These are phyloP conservation scores for Watsonalla cultraria DNA, from an alignment of 2,888 invertebrate species.

Conservation along the genomic window DNA sequence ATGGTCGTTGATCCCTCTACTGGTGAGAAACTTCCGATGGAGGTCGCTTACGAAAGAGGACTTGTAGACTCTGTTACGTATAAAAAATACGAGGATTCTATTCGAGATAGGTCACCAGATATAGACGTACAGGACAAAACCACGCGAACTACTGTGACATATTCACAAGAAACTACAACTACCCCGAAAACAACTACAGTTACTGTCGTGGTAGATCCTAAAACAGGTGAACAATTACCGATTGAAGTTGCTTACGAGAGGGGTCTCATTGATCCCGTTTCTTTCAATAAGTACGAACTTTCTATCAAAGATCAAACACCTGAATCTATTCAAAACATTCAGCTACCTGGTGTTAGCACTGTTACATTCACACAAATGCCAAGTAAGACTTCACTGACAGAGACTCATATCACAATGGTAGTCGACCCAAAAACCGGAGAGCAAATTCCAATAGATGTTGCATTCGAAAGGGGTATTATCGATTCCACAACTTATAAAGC, in stretches of 20 bases:
- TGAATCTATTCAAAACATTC: slow-evolving; percentile 21
- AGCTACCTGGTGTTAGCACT: slow-evolving; percentile 22
- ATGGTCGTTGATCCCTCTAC: slow-evolving; percentile 89
- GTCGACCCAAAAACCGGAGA: slow-evolving; percentile 86
- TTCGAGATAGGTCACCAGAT: slow-evolving; percentile 54
- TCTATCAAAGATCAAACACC: slow-evolving; percentile 46
- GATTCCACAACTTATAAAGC: slow-evolving; percentile 43
- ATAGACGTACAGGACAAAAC: slow-evolving; percentile 26
- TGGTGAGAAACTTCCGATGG: slow-evolving; percentile 87
- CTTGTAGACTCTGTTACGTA: slow-evolving; percentile 80
- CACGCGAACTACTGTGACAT: slow-evolving; percentile 14
- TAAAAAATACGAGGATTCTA: slow-evolving; percentile 71
- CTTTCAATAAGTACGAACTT: slow-evolving; percentile 69
- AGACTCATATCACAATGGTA: slow-evolving; percentile 30
- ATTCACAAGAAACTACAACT: slow-evolving; percentile 60
- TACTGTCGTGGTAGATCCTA: slow-evolving; percentile 81
- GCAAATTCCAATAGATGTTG: slow-evolving; percentile 83
- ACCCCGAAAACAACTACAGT: slow-evolving; percentile 18
- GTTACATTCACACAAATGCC: slow-evolving; percentile 27
- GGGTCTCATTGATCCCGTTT: slow-evolving; percentile 58
- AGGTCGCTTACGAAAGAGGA: slow-evolving; percentile 88
- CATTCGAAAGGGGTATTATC: slow-evolving; percentile 77
- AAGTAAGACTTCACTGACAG: slow-evolving; percentile 42
- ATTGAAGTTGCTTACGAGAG: slow-evolving; percentile 83
- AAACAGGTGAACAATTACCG: slow-evolving; percentile 84